phyloP scores from a whole-genome alignment of 2,113 vertebrate species.

The Passer domesticus region DNA sequence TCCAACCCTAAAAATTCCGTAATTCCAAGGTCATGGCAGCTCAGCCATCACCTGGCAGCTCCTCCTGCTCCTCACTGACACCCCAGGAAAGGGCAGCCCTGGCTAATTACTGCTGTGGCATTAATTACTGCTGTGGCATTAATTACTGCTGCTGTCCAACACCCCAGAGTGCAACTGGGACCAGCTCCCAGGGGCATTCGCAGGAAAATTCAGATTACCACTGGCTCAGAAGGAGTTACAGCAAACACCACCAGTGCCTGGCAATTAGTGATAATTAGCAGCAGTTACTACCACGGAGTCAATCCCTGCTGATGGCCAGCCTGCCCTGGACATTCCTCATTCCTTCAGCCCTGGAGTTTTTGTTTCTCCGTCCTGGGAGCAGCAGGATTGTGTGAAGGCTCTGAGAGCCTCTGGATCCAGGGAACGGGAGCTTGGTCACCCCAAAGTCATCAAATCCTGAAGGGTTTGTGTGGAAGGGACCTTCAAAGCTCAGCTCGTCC shows the following conservation, averaged over 20 bases:
- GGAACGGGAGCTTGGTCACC: too few species aligned
- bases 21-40: background rate
- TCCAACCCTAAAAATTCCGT: background rate
- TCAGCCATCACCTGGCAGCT: background rate
- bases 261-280: background rate
- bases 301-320: background rate
- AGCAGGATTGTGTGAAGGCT: background rate
- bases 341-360: background rate
- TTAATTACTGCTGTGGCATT: too few species aligned
- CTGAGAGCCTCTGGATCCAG: background rate
- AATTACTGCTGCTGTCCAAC: background rate
- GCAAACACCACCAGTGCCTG: too few species aligned
- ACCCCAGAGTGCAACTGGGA: background rate
- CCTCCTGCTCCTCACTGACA: background rate
- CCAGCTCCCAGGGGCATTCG: background rate
- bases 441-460: background rate
- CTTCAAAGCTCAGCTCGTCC: background rate
- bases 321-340: background rate
- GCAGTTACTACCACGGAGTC: background rate
- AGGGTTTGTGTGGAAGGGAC: too few species aligned
- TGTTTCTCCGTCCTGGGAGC: background rate
- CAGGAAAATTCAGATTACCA: background rate
- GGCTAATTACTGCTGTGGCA: background rate
- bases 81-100: rapidly evolving
- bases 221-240: background rate